A percentile compares a stretch with the other conserved stretches of the same genome.
Conservation (phyloP, 2,888 invertebrate species). For the Ormia ochracea region DNA sequence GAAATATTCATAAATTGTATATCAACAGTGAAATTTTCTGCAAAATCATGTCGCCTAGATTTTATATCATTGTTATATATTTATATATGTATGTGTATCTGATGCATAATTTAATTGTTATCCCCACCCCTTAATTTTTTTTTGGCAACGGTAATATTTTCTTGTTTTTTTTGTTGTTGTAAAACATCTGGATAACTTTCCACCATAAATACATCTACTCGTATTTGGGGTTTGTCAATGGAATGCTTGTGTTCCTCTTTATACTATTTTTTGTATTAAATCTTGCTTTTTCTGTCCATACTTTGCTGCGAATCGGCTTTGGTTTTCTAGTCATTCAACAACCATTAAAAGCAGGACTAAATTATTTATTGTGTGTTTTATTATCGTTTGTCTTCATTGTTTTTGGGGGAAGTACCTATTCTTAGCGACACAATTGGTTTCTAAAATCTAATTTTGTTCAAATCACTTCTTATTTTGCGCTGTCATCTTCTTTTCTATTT, state of each 20-base stretch:
- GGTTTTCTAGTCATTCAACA: conserved; percentile 12
- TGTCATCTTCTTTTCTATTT: neutral
- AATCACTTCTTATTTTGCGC: neutral
- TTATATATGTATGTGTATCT: too few species aligned
- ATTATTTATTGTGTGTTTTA: conserved; percentile 20
- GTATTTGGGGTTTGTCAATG: neutral
- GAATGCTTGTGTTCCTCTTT: neutral
- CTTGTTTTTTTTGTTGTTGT: neutral
- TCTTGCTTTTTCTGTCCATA: neutral
- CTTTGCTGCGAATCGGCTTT: conserved; percentile 6
- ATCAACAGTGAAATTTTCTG: conserved; percentile 66
- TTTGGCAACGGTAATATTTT: neutral
- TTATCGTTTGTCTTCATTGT: neutral
- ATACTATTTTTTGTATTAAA: conserved; percentile 13
- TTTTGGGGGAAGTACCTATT: neutral
- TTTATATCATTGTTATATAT: conserved; percentile 65
- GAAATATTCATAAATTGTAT: conserved; percentile 44
- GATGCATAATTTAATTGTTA: conserved; percentile 17
- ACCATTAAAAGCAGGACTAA: conserved; percentile 7
- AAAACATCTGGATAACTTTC: conserved; percentile 55
- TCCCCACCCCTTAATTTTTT: neutral
- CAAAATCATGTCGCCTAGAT: conserved; percentile 75
- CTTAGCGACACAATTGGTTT: neutral
- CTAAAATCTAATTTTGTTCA: neutral
- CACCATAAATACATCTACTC: conserved; percentile 30